Base-by-base conservation (phyloP, 2,888 invertebrate species). In the Lepidochrysops patricia region DNA sequence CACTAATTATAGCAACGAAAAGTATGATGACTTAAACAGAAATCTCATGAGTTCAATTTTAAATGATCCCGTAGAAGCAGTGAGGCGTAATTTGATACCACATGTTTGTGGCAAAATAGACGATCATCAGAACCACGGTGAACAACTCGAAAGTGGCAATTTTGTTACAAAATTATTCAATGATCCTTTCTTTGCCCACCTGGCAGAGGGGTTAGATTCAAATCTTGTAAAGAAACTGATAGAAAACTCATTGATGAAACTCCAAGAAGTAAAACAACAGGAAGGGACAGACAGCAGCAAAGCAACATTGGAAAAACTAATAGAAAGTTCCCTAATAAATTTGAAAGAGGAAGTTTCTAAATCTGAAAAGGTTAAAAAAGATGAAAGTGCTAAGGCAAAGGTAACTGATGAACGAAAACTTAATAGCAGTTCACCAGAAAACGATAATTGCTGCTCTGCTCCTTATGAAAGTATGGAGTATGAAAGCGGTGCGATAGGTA, bases 401-500 rank as follows among this genome's bases (percentile, higher is more conserved):
- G 75, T 75, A 68, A 60, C 50, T 58, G 61, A 37, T 29, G 68
- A 74, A 64, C 70, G 64, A 61, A 62, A 70, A 61, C 58, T 76
- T 79, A 63, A 69, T 73, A 61, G 66, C 74, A 58, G 71, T 66
- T 73, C 71, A 68, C 72, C 71, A 72, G 84, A 85, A 65, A 82
- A 78, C 67, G 80, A 90, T 65, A 91, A 90, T 75, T 88, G 90
- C 84, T 91, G 91, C 84, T 93, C 93, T 72, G 93, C 93, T 77
- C 93, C 93, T 80, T 94, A 94, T 82, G 94, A 94, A 84, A 89
- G 93, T 78, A 93, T 94, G 87, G 94, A 94, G 84, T 93, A 93
- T 65, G 92, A 92, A 75, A 91, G 91, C 79, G 91, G 90, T 77
- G 76, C 81, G 70, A 79, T 82, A 70, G 89, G 89, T 74, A 79